phyloP scores from a whole-genome alignment of 2,888 invertebrate genomes.

The Chorisops tibialis region DNA sequence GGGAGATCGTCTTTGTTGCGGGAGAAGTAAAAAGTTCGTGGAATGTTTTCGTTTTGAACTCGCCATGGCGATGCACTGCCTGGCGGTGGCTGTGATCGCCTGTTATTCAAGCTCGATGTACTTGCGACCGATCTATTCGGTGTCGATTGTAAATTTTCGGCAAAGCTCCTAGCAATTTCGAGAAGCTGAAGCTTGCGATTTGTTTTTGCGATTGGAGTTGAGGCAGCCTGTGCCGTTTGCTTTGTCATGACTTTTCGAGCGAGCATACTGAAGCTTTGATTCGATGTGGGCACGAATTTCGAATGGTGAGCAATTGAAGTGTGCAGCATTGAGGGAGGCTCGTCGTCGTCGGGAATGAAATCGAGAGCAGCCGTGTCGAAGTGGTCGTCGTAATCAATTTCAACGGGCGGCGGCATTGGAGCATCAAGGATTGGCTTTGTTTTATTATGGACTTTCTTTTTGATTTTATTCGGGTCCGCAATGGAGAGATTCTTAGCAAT shows the following conservation, averaged over 20 bases:
- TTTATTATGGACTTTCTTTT: not conserved
- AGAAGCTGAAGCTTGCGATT: conserved; percentile 34
- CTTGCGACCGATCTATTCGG: conserved; percentile 36
- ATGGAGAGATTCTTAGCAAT: not conserved
- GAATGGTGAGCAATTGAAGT: too few relatives aligned
- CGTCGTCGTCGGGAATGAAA: too few relatives aligned
- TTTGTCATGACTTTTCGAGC: conserved; percentile 43
- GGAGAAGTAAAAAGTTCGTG: conserved; percentile 43
- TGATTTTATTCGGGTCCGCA: not conserved
- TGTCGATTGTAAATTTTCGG: conserved; percentile 39
- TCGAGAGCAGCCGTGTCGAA: conserved; percentile 1
- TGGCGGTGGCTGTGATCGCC: not conserved
- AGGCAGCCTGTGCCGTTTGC: conserved; percentile 36
- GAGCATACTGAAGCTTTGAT: conserved; percentile 40
- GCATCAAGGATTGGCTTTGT: not conserved
- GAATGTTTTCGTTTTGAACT: conserved; percentile 41
- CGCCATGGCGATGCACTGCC: conserved; percentile 46
- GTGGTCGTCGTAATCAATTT: conserved; percentile 5
- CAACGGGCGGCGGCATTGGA: not conserved
- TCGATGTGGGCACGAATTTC: not conserved
- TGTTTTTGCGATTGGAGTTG: conserved; percentile 30
- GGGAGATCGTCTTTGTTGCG: conserved; percentile 44
- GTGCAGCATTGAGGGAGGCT: not conserved
- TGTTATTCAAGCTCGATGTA: not conserved
- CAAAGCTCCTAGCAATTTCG: conserved; percentile 40